Evolutionary conservation across 2,888 invertebrate genomes (phyloP).

Genomic region (Drosophila subquinaria): DNA sequence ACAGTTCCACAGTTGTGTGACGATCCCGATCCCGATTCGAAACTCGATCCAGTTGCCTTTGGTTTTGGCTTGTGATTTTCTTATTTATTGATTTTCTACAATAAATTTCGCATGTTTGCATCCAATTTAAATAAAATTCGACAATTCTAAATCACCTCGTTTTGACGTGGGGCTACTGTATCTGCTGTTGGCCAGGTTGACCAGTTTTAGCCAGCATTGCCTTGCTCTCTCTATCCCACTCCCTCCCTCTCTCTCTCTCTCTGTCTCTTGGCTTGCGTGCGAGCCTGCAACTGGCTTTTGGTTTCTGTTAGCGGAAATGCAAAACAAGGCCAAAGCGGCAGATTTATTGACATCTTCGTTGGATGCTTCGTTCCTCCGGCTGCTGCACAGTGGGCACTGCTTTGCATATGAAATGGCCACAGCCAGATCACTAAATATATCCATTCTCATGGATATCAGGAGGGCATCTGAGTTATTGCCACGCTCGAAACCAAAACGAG

Average conservation of each 20-base stretch:
- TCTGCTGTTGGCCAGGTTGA: conserved; percentile 45
- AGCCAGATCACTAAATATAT: conserved; percentile 39
- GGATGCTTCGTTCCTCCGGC: conserved; percentile 26
- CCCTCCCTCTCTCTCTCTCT: not conserved
- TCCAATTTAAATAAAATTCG: conserved; percentile 86
- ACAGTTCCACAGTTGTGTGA: conserved; percentile 15
- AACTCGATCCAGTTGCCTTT: conserved; percentile 64
- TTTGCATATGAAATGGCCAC: conserved; percentile 74
- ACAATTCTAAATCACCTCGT: conserved; percentile 86
- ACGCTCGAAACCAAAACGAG: conserved; percentile 36
- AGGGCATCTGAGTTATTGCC: conserved; percentile 68
- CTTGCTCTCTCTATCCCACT: not conserved
- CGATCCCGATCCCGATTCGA: conserved; percentile 16
- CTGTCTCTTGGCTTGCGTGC: conserved; percentile 62
- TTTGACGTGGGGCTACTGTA: conserved; percentile 84
- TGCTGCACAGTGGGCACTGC: conserved; percentile 46
- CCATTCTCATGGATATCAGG: conserved; percentile 53
- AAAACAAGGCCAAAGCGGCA: conserved; percentile 82
- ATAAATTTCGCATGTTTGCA: conserved; percentile 85
- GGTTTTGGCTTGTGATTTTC: conserved; percentile 70
- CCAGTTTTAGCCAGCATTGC: conserved; percentile 18
- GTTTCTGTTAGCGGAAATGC: conserved; percentile 80
- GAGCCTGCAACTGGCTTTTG: conserved; percentile 45
- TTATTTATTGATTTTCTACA: conserved; percentile 85
- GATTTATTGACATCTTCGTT: conserved; percentile 84